Conservation (phyloP, 1,140 invertebrate species). For the Harlomillsia oculata region DNA sequence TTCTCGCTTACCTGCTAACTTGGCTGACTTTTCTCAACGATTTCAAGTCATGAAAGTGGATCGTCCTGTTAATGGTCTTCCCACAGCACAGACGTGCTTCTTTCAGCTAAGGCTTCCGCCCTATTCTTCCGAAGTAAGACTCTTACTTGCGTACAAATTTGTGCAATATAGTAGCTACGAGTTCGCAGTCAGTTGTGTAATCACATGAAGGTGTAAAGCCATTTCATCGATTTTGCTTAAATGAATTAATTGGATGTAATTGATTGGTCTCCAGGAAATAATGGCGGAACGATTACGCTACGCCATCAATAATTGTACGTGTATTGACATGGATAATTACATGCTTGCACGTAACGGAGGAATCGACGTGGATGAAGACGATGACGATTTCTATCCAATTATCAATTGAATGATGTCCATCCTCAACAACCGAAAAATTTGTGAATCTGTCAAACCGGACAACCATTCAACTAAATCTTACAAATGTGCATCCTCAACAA, state of each 20-base stretch:
- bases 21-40: slow-evolving; percentile 56
- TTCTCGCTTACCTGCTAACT: slow-evolving; percentile 54
- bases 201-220: too few relatives aligned
- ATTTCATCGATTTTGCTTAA: too few relatives aligned
- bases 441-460: too few relatives aligned
- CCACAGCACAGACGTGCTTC: slow-evolving; percentile 57
- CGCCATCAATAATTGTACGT: slow-evolving; percentile 59
- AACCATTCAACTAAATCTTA: too few relatives aligned
- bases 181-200: too few relatives aligned
- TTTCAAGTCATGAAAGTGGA: slow-evolving; percentile 56
- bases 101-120: slow-evolving; percentile 59
- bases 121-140: slow-evolving; percentile 45
- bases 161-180: too few relatives aligned
- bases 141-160: background rate
- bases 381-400: slow-evolving; percentile 39
- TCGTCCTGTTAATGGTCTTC: slow-evolving; percentile 51
- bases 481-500: too few relatives aligned
- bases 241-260: background rate
- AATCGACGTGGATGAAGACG: slow-evolving; percentile 45
- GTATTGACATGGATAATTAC: slow-evolving; percentile 64
- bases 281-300: slow-evolving; percentile 55
- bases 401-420: background rate
- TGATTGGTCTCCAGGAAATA: slow-evolving; percentile 42
- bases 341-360: slow-evolving; percentile 57
- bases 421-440: too few relatives aligned